phyloP scores from a whole-genome alignment of 30 jellyfish, hydroid and myxozoan species.

The Aurelia aurita region DNA sequence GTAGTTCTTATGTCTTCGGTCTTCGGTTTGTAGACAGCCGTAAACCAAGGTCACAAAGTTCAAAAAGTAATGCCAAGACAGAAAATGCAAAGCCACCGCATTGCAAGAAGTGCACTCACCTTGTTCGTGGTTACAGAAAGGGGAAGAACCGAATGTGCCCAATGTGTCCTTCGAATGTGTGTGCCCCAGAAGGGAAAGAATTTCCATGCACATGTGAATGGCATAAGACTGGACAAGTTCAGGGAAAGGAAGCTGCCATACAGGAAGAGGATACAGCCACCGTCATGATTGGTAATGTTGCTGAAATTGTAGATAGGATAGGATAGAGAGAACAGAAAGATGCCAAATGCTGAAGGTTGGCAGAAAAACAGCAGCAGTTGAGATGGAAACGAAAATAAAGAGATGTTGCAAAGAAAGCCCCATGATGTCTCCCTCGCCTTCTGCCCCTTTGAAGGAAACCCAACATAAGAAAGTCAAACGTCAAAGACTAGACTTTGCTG shows the following conservation, averaged over 20 bases:
- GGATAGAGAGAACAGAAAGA: too few relatives aligned
- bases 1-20: too few relatives aligned
- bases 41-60: neutral
- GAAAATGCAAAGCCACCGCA: neutral
- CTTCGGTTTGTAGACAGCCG: too few relatives aligned
- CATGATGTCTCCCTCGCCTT: too few relatives aligned
- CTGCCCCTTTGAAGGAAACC: too few relatives aligned
- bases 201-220: neutral
- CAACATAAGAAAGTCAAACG: too few relatives aligned
- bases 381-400: too few relatives aligned
- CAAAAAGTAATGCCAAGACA: neutral
- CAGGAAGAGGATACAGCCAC: neutral
- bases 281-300: neutral
- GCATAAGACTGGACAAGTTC: neutral
- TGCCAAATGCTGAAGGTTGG: too few relatives aligned
- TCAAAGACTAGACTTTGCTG: too few relatives aligned
- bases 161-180: neutral
- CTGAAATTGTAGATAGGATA: neutral
- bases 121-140: slow-evolving; percentile 1
- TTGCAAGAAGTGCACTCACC: slow-evolving; percentile 22
- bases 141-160: slow-evolving; percentile 3
- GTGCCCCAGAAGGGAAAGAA: slow-evolving; percentile 9
- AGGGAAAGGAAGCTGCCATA: neutral
- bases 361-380: too few relatives aligned
- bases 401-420: too few relatives aligned